Evolutionary conservation across 2,888 invertebrate genomes (phyloP).

Genomic region (Theodoxus fluviatilis): DNA sequence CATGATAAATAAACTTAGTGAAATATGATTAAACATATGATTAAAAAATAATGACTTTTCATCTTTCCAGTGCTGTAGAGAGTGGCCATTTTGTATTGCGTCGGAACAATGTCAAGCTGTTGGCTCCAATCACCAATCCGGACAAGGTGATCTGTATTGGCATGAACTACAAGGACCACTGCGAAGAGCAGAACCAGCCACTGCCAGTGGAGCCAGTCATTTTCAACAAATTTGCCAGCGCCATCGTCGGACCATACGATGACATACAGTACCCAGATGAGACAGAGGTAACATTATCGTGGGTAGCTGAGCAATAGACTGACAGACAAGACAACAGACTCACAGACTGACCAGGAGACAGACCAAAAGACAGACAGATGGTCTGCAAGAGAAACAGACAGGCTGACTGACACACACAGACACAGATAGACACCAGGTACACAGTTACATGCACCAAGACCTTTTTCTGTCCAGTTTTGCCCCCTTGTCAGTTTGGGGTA

Average conservation of each 20-base stretch:
- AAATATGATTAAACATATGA: neutral
- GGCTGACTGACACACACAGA: no score
- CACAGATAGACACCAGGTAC: no score
- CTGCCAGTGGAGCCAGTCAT: slow-evolving; percentile 81
- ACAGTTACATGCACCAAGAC: no score
- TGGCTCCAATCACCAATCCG: slow-evolving; percentile 78
- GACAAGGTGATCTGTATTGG: slow-evolving; percentile 88
- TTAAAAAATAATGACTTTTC: neutral
- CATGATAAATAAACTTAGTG: neutral
- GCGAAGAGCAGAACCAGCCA: slow-evolving; percentile 79
- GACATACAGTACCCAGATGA: slow-evolving; percentile 45
- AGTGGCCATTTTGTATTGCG: slow-evolving; percentile 41
- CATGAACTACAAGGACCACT: slow-evolving; percentile 86
- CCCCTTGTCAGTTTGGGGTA: no score
- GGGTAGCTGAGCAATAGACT: no score
- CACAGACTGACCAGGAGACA: no score
- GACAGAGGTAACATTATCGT: slow-evolving; percentile 53
- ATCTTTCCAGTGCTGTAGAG: slow-evolving; percentile 41
- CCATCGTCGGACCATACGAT: slow-evolving; percentile 75
- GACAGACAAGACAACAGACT: no score
- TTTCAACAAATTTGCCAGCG: slow-evolving; percentile 85
- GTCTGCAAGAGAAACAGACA: no score
- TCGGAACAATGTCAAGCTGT: slow-evolving; percentile 41
- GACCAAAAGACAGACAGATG: no score
- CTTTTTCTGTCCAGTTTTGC: no score